Percentiles rank a stretch among this genome's conserved stretches.
These are phyloP conservation scores for Paraescarpia echinospica DNA, from an alignment of 1,140 invertebrate genomes.

Conservation along the genomic window DNA sequence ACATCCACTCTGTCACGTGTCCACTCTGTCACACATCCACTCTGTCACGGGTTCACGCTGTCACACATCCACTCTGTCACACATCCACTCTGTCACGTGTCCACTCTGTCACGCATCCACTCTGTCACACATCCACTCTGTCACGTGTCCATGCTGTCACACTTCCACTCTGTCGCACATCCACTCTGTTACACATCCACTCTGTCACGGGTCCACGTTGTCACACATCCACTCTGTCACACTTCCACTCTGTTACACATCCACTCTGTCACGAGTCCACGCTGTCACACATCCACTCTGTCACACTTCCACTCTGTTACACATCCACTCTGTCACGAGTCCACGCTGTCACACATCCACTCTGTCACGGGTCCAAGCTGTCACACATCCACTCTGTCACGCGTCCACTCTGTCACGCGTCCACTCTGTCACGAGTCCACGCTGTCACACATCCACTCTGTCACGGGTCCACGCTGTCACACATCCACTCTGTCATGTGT, in stretches of 20 bases:
- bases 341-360: conserved; percentile 22
- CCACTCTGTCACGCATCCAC: conserved; percentile 7
- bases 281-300: no score
- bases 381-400: neutral
- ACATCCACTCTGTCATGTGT: no score
- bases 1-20: no score
- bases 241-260: no score
- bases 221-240: no score
- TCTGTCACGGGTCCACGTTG: no score
- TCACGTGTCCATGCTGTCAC: no score
- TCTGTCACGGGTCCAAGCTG: neutral
- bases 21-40: conserved; percentile 60
- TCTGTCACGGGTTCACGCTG: conserved; percentile 61
- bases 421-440: no score
- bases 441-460: neutral
- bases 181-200: neutral
- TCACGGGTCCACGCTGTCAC: no score
- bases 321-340: conserved; percentile 31
- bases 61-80: conserved; percentile 21
- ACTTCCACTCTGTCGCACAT: no score
- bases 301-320: conserved; percentile 68
- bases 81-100: neutral
- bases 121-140: neutral
- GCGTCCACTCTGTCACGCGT: no score
- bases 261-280: no score